phyloP scores from a whole-genome alignment of 2,113 vertebrate genomes.

The Falcunculus frontatus region DNA sequence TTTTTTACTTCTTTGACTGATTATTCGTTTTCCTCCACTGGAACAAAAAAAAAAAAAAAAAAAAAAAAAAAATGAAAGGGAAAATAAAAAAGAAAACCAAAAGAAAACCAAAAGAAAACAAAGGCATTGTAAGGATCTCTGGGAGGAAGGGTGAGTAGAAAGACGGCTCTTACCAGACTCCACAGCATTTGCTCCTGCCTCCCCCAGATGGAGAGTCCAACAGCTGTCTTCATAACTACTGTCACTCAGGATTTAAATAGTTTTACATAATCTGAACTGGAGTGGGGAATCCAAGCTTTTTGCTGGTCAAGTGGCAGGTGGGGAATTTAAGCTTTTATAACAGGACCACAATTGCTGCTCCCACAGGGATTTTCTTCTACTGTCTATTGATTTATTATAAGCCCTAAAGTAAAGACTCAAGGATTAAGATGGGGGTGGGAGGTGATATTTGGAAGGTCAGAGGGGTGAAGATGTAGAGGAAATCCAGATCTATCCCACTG shows the following conservation, averaged over 20 bases:
- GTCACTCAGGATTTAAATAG: slow-evolving; percentile 66
- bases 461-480: background rate
- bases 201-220: background rate
- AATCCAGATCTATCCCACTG: background rate
- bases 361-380: slow-evolving; percentile 60
- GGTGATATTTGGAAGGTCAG: background rate
- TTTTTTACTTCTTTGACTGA: background rate
- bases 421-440: background rate
- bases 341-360: slow-evolving; percentile 20
- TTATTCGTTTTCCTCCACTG: background rate
- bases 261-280: slow-evolving; percentile 59
- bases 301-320: slow-evolving; percentile 61
- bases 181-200: background rate
- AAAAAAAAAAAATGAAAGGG: too few relatives aligned
- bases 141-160: background rate
- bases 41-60: background rate
- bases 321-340: slow-evolving; percentile 47
- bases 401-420: background rate
- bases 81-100: background rate
- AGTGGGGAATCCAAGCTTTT: slow-evolving; percentile 31
- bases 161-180: background rate
- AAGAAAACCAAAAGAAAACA: background rate
- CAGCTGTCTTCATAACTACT: slow-evolving; percentile 59
- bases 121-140: background rate
- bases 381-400: slow-evolving; percentile 45